These are phyloP conservation scores for Liolophura sinensis DNA, from an alignment of 1,140 invertebrate genomes.

Conservation along the genomic window DNA sequence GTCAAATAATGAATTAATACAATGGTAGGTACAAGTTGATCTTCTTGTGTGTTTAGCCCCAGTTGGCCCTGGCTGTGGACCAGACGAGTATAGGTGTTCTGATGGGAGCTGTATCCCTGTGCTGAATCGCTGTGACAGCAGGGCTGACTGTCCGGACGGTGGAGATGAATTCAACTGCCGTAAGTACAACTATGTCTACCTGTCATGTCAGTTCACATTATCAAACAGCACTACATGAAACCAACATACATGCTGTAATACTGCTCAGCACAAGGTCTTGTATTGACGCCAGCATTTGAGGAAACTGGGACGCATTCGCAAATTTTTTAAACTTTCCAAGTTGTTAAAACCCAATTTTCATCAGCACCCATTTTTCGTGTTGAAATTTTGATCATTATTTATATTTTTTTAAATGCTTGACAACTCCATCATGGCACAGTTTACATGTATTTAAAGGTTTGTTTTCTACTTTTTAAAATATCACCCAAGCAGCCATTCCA, in stretches of 20 bases:
- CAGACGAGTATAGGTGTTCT: constrained; percentile 62
- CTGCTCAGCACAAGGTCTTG: not conserved
- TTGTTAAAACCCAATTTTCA: too few relatives aligned
- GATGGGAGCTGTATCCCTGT: constrained; percentile 58
- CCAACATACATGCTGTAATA: not conserved
- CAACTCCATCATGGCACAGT: too few relatives aligned
- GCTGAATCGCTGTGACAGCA: constrained; percentile 67
- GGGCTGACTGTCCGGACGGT: constrained; percentile 54
- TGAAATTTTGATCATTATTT: too few relatives aligned
- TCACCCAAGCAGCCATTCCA: too few relatives aligned
- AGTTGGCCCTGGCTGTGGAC: constrained; percentile 11
- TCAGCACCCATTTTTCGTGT: too few relatives aligned
- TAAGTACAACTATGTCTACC: constrained; percentile 29
- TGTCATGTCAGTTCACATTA: constrained; percentile 10
- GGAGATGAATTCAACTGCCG: constrained; percentile 69
- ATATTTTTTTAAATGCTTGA: too few relatives aligned
- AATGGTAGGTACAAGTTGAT: not conserved
- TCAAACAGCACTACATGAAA: not conserved
- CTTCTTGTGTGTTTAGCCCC: constrained; percentile 9
- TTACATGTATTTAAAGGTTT: too few relatives aligned
- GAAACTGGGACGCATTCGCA: too few relatives aligned
- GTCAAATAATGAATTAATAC: too few relatives aligned
- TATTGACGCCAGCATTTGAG: not conserved
- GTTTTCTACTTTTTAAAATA: too few relatives aligned
- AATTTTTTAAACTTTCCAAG: too few relatives aligned